Evolutionary conservation across 2,888 invertebrate genomes (phyloP).

Genomic region (Melanchra persicariae): DNA sequence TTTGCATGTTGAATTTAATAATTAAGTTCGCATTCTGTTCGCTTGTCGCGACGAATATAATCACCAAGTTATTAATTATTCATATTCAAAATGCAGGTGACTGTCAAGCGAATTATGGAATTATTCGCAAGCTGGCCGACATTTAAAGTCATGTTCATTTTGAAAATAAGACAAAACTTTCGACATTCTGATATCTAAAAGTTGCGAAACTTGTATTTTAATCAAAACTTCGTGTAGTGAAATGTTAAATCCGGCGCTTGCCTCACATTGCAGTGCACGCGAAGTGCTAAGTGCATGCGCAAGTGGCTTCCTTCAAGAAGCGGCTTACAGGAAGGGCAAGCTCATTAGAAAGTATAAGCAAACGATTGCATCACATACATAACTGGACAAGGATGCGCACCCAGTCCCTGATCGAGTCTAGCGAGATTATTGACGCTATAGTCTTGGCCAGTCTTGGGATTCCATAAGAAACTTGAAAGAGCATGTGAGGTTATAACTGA

Average conservation of each 20-base stretch:
- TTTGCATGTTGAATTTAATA: slow-evolving; percentile 15
- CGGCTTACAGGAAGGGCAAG: slow-evolving; percentile 76
- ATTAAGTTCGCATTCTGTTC: slow-evolving; percentile 29
- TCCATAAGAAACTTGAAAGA: slow-evolving; percentile 65
- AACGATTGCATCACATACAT: slow-evolving; percentile 74
- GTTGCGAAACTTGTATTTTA: slow-evolving; percentile 61
- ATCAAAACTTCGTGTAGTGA: slow-evolving; percentile 57
- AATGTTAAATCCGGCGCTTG: slow-evolving; percentile 63
- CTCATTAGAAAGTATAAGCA: slow-evolving; percentile 82
- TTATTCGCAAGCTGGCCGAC: slow-evolving; percentile 64
- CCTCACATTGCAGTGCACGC: slow-evolving; percentile 55
- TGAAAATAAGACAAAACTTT: slow-evolving; percentile 60
- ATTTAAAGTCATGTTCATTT: slow-evolving; percentile 60
- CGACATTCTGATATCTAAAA: slow-evolving; percentile 48
- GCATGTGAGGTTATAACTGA: slow-evolving; percentile 57
- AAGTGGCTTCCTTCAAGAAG: slow-evolving; percentile 72
- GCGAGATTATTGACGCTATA: slow-evolving; percentile 68
- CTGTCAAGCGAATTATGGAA: slow-evolving; percentile 53
- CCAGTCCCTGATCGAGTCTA: slow-evolving; percentile 69
- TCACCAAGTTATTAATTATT: slow-evolving; percentile 36
- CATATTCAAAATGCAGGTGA: slow-evolving; percentile 51
- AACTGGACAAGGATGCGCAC: slow-evolving; percentile 67
- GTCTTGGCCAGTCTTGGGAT: slow-evolving; percentile 57
- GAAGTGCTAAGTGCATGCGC: slow-evolving; percentile 71
- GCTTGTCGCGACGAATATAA: slow-evolving; percentile 32